A percentile compares a stretch with the other conserved stretches of the same genome.
These are phyloP conservation scores for Ischnura elegans DNA, from an alignment of 2,888 invertebrate genomes.

Conservation along the genomic window DNA sequence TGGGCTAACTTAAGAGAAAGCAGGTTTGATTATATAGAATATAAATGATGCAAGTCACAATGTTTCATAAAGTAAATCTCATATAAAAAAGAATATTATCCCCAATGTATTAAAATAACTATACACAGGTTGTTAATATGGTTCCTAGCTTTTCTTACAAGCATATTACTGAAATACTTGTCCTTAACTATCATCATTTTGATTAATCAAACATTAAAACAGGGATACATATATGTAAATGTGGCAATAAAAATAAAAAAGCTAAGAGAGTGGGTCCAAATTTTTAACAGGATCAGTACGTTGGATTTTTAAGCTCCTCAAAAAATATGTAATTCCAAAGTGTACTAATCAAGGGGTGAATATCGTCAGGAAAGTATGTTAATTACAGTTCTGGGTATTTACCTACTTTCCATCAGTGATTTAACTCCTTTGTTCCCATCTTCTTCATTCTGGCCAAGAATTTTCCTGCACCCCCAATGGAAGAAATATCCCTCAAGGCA, in stretches of 20 bases:
- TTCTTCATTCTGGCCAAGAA: slow-evolving; percentile 3
- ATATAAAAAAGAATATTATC: no score
- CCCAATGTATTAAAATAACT: no score
- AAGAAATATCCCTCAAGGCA: neutral
- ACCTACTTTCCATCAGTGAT: neutral
- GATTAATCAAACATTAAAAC: no score
- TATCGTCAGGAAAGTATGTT: neutral
- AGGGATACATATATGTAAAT: no score
- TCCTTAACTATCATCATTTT: no score
- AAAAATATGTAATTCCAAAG: neutral
- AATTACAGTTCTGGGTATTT: neutral
- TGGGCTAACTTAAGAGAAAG: no score
- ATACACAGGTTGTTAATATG: neutral
- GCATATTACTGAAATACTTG: no score
- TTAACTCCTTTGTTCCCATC: neutral
- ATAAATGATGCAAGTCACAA: no score
- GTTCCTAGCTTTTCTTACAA: no score
- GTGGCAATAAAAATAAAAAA: no score
- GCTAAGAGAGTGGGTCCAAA: neutral
- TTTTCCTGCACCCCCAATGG: neutral
- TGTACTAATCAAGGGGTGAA: neutral
- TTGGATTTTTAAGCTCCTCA: neutral
- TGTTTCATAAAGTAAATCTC: no score
- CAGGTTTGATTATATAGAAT: no score
- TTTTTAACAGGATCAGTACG: neutral